A percentile compares a stretch with the other conserved stretches of the same genome.
Evolutionary conservation across 2,113 vertebrate genomes (phyloP).

Genomic region (Entosphenus tridentatus): DNA sequence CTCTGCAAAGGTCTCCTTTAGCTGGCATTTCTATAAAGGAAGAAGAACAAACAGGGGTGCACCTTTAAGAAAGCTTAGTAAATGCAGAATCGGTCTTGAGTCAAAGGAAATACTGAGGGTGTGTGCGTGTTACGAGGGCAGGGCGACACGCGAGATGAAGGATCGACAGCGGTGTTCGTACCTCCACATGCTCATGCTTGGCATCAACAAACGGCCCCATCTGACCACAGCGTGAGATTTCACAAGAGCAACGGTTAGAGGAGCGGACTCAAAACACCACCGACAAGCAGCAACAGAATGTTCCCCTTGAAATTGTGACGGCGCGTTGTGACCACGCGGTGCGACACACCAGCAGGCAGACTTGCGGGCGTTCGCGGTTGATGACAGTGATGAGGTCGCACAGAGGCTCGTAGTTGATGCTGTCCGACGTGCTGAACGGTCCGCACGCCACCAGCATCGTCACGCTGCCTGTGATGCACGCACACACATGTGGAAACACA

Average conservation of each 20-base stretch:
- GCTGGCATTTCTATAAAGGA: conserved; percentile 33
- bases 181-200: conserved; percentile 74
- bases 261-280: too few species aligned
- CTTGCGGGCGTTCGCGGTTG: conserved; percentile 37
- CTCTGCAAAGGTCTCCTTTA: conserved; percentile 34
- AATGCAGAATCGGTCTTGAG: too few species aligned
- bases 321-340: too few species aligned
- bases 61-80: too few species aligned
- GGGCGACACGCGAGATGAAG: too few species aligned
- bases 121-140: too few species aligned
- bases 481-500: conserved; percentile 4
- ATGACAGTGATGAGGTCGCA: conserved; percentile 44
- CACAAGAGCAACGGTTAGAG: too few species aligned
- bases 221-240: conserved; percentile 18
- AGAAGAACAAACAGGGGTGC: background rate
- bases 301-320: too few species aligned
- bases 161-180: conserved; percentile 14
- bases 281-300: too few species aligned
- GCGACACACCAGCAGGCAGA: conserved; percentile 53
- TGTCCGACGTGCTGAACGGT: conserved; percentile 56
- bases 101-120: too few species aligned
- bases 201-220: conserved; percentile 68
- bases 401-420: conserved; percentile 49
- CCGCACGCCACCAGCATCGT: conserved; percentile 55
- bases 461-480: conserved; percentile 10